Percentiles rank a stretch among this genome's conserved stretches.
Evolutionary conservation across 2,888 invertebrate species (phyloP).

Genomic region (Drosophila anomalipes): DNA sequence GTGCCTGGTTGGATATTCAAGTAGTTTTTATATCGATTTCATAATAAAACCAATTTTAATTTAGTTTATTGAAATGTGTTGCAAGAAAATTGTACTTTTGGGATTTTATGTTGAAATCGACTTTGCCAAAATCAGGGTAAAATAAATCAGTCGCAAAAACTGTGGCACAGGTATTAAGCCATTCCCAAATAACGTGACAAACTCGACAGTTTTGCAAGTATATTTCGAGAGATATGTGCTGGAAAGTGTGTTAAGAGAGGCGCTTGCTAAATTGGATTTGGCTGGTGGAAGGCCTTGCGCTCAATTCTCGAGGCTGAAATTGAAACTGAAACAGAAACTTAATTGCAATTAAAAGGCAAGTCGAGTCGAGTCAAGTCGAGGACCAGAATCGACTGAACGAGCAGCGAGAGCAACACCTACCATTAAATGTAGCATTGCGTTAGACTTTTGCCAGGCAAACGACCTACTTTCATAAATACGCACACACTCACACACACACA

Average conservation of each 20-base stretch:
- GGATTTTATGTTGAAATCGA: not conserved
- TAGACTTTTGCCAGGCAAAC: slow-evolving; percentile 37
- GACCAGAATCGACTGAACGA: slow-evolving; percentile 30
- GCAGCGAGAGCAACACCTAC: slow-evolving; percentile 60
- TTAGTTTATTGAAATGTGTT: slow-evolving; percentile 12
- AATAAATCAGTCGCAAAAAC: not conserved
- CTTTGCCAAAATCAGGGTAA: not conserved
- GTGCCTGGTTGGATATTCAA: not conserved
- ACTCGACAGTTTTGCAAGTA: slow-evolving; percentile 25
- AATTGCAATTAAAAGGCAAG: slow-evolving; percentile 71
- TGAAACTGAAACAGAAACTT: slow-evolving; percentile 69
- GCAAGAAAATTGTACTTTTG: not conserved
- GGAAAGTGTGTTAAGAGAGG: slow-evolving; percentile 43
- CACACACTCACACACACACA: not conserved
- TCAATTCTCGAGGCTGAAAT: slow-evolving; percentile 53
- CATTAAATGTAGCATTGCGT: slow-evolving; percentile 64
- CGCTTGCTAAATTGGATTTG: slow-evolving; percentile 57
- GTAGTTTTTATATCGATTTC: not conserved
- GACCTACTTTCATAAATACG: slow-evolving; percentile 60
- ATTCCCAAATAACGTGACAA: slow-evolving; percentile 9
- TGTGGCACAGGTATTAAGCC: slow-evolving; percentile 7
- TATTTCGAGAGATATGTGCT: not conserved
- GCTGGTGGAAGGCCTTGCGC: slow-evolving; percentile 50
- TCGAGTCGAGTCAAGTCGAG: slow-evolving; percentile 34
- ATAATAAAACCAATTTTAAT: not conserved